A percentile compares a stretch with the other conserved stretches of the same genome.
phyloP scores from a whole-genome alignment of 2,797 vertebrate species.

The Lagorchestes hirsutus region DNA sequence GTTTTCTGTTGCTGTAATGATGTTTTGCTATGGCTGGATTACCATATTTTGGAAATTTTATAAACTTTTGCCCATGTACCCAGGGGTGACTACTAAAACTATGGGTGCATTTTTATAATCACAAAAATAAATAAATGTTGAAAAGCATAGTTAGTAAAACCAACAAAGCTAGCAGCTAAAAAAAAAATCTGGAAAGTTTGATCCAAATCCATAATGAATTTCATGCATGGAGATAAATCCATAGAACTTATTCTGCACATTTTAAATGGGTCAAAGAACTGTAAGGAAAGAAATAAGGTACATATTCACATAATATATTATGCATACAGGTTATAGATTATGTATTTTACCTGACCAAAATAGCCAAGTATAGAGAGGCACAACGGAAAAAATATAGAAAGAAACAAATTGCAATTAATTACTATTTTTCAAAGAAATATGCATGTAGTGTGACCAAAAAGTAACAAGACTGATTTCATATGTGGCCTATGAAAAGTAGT shows the following conservation, averaged over 20 bases:
- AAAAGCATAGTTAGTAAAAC: conserved; percentile 59
- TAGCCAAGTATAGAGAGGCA: conserved; percentile 8
- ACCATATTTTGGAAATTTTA: conserved; percentile 70
- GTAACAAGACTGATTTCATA: background rate
- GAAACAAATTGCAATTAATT: background rate
- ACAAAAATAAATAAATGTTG: conserved; percentile 66
- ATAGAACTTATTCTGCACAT: conserved; percentile 7
- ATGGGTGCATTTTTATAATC: conserved; percentile 63
- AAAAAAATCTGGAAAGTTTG: conserved; percentile 48
- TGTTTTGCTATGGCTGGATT: conserved; percentile 67
- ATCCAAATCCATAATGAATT: conserved; percentile 49
- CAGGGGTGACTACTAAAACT: conserved; percentile 71
- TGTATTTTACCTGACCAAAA: conserved; percentile 15
- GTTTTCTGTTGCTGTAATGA: conserved; percentile 65
- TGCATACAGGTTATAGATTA: conserved; percentile 32
- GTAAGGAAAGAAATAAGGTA: background rate
- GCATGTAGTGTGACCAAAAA: background rate
- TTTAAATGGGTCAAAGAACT: background rate
- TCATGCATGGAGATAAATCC: conserved; percentile 30
- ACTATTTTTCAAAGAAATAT: background rate
- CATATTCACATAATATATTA: conserved; percentile 9
- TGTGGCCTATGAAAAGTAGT: background rate
- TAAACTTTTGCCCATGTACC: conserved; percentile 63
- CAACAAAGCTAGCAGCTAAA: conserved; percentile 51
- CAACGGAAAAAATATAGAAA: conserved; percentile 39